phyloP scores from a whole-genome alignment of 2,113 vertebrate species.

The Amia ocellicauda region DNA sequence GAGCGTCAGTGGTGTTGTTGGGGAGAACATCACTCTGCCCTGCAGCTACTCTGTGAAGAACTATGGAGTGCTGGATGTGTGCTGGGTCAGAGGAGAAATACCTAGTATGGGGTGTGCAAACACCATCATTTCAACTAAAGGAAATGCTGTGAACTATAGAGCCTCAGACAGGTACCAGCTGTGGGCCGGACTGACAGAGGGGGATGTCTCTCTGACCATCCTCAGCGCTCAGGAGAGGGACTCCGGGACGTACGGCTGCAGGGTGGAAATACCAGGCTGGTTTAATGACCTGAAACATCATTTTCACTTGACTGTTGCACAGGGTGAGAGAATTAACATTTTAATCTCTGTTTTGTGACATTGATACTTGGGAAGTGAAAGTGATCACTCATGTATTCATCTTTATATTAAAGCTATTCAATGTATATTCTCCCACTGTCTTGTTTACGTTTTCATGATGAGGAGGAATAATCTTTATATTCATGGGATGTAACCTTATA shows the following conservation, averaged over 20 bases:
- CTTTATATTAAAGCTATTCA: neutral
- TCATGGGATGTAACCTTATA: neutral
- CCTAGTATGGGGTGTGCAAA: no score
- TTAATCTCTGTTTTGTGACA: no score
- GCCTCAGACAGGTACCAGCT: slow-evolving; percentile 50
- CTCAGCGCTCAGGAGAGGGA: slow-evolving; percentile 38
- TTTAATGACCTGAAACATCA: slow-evolving; percentile 65
- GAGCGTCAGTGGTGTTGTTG: no score
- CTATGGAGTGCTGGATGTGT: no score
- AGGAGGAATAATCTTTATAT: neutral
- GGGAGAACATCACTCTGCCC: no score
- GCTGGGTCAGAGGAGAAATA: no score
- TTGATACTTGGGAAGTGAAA: no score
- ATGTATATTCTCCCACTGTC: no score
- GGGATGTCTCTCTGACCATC: slow-evolving; percentile 73
- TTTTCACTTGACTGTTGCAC: slow-evolving; percentile 16
- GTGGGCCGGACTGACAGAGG: slow-evolving; percentile 22
- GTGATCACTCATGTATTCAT: neutral
- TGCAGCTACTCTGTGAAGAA: no score
- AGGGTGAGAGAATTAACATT: slow-evolving; percentile 6
- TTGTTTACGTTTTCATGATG: no score
- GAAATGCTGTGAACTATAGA: neutral
- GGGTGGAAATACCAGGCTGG: slow-evolving; percentile 57
- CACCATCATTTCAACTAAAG: slow-evolving; percentile 53
- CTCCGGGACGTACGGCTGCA: slow-evolving; percentile 73